Percentiles rank a stretch among this genome's conserved stretches.
Evolutionary conservation across 2,888 invertebrate species (phyloP).

Genomic region (Amphimallon solstitiale): DNA sequence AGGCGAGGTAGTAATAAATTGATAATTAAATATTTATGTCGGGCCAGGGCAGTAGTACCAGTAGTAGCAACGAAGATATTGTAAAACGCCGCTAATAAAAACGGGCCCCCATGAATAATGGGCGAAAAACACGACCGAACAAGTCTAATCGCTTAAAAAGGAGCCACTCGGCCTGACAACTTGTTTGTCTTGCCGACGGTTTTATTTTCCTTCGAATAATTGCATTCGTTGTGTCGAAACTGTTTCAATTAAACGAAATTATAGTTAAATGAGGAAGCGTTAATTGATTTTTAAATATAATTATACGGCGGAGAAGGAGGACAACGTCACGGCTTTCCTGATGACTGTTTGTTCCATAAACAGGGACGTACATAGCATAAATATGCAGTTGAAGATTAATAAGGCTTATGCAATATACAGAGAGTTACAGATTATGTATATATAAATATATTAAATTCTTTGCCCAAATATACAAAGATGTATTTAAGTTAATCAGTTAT

Average conservation of each 20-base stretch:
- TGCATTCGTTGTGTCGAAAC: conserved; percentile 52
- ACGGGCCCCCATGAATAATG: conserved; percentile 52
- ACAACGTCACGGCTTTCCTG: neutral
- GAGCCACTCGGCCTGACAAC: conserved; percentile 41
- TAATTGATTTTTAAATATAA: conserved; percentile 50
- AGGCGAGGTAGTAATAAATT: conserved; percentile 53
- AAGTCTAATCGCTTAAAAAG: conserved; percentile 39
- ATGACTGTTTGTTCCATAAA: conserved; percentile 3
- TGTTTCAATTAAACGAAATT: conserved; percentile 54
- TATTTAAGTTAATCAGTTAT: no score
- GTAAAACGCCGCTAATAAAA: conserved; percentile 52
- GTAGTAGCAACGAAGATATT: conserved; percentile 43
- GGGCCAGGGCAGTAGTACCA: conserved; percentile 34
- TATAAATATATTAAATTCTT: no score
- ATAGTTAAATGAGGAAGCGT: conserved; percentile 53
- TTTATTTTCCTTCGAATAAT: conserved; percentile 52
- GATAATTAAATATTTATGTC: conserved; percentile 56
- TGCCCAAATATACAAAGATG: no score
- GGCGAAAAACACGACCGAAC: conserved; percentile 43
- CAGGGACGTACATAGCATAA: neutral
- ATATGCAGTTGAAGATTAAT: neutral
- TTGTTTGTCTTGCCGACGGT: conserved; percentile 47
- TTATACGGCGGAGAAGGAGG: neutral
- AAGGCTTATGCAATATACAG: no score
- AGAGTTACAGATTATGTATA: no score